Evolutionary conservation across 2,797 vertebrate genomes (phyloP).

Genomic region (Labroides dimidiatus): DNA sequence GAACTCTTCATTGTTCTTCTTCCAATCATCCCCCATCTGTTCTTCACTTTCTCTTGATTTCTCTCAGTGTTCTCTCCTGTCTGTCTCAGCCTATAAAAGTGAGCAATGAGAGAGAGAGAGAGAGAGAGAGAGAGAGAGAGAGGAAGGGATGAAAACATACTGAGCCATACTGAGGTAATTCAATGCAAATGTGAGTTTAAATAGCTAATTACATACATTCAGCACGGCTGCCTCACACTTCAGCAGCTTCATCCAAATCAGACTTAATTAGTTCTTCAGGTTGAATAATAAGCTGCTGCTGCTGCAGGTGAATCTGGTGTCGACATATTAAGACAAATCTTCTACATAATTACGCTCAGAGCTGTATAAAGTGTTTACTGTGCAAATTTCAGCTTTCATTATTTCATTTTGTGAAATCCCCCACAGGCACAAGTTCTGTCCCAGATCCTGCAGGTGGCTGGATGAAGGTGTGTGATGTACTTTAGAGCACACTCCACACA

Average conservation of each 20-base stretch:
- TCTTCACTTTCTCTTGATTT: background rate
- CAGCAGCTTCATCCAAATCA: background rate
- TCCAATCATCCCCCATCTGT: background rate
- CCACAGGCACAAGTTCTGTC: background rate
- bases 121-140: too few species aligned
- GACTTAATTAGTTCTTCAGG: slow-evolving; percentile 3
- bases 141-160: too few species aligned
- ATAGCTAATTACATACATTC: slow-evolving; percentile 7
- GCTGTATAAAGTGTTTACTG: background rate
- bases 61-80: background rate
- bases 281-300: background rate
- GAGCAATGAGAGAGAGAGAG: background rate
- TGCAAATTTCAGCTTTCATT: background rate
- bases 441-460: background rate
- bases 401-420: background rate
- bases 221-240: background rate
- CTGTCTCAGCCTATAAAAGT: background rate
- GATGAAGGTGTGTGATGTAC: background rate
- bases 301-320: background rate
- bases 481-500: too few species aligned
- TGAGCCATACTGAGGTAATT: slow-evolving; percentile 12
- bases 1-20: slow-evolving; percentile 4
- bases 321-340: background rate
- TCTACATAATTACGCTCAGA: background rate
- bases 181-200: slow-evolving; percentile 15